Evolutionary conservation across 2,797 vertebrate species (phyloP).

Genomic region (Sorex maritimensis): DNA sequence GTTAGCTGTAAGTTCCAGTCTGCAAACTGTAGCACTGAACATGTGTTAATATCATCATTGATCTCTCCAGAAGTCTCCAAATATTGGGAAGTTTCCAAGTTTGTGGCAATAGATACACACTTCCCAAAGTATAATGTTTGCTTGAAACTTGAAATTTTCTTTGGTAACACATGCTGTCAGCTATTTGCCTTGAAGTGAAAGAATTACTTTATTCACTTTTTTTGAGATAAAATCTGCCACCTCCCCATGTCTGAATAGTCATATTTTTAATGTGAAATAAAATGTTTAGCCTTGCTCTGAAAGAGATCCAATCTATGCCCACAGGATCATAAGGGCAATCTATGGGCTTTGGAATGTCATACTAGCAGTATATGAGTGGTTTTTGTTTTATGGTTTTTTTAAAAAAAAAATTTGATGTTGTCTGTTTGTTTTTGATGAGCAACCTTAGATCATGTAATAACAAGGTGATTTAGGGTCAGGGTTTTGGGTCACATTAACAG

Average conservation of each 20-base stretch:
- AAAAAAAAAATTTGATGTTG: neutral
- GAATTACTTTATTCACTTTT: neutral
- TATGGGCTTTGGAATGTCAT: neutral
- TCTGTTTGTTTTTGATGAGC: neutral
- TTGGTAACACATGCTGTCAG: neutral
- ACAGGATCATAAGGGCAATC: neutral
- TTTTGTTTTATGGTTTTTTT: too few species aligned
- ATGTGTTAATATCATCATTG: conserved; percentile 14
- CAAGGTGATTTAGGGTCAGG: neutral
- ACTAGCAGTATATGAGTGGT: neutral
- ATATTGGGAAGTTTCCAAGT: neutral
- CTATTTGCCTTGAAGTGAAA: conserved; percentile 22
- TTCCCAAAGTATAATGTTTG: conserved; percentile 21
- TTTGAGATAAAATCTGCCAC: neutral
- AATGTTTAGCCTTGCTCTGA: neutral
- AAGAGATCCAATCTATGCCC: neutral
- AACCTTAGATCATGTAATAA: neutral
- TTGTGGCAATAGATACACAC: neutral
- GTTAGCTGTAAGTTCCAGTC: neutral
- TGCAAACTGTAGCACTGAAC: conserved; percentile 2
- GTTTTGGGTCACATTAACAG: neutral
- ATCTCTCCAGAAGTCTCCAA: conserved; percentile 16
- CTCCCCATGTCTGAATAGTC: neutral
- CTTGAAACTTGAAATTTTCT: conserved; percentile 7
- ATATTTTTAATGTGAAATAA: neutral